These are phyloP conservation scores for Pipistrellus pipistrellus DNA, from an alignment of 2,797 vertebrate species.

Conservation along the genomic window DNA sequence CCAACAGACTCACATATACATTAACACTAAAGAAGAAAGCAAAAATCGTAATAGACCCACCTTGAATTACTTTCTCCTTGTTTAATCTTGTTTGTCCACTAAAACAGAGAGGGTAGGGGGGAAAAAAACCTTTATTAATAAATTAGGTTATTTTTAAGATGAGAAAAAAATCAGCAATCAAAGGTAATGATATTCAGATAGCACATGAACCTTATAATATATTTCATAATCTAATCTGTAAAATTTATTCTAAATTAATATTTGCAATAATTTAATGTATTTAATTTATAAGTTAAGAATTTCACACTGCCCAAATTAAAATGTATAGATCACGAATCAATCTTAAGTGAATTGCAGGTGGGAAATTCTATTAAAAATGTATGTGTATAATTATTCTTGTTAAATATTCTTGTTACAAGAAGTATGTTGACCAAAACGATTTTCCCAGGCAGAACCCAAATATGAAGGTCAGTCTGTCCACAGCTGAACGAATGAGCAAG, in stretches of 20 bases:
- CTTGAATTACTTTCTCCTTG: constrained; percentile 95
- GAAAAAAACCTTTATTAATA: constrained; percentile 40
- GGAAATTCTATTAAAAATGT: neutral
- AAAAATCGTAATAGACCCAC: constrained; percentile 85
- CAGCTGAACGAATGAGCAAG: neutral
- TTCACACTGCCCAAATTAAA: constrained; percentile 46
- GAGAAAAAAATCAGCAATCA: neutral
- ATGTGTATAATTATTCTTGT: neutral
- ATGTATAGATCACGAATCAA: neutral
- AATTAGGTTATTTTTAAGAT: constrained; percentile 45
- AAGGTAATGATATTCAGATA: neutral
- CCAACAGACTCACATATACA: neutral
- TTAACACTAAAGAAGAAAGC: neutral
- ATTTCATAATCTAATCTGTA: neutral
- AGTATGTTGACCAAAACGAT: neutral
- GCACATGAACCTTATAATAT: neutral
- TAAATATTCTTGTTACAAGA: constrained; percentile 8
- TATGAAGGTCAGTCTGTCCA: too few species aligned
- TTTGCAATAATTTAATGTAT: neutral
- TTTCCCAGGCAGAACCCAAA: neutral
- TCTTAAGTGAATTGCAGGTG: neutral
- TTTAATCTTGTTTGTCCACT: constrained; percentile 96
- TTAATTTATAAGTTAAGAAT: neutral
- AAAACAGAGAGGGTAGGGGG: constrained; percentile 76
- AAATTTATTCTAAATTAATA: constrained; percentile 3